Evolutionary conservation across 2,797 vertebrate genomes (phyloP).

Genomic region (Clarias pachynema): DNA sequence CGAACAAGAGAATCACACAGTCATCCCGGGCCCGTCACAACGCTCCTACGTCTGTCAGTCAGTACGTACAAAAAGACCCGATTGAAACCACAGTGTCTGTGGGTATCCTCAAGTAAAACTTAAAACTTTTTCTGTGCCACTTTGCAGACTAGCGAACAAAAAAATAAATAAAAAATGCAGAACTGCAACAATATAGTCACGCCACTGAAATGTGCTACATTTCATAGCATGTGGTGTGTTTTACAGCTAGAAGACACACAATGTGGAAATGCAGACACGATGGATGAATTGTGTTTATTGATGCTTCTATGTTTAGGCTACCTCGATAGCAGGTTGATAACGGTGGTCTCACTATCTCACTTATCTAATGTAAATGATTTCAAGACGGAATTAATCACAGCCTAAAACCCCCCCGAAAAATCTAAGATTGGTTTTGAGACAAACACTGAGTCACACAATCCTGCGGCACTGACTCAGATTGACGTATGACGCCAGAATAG

Average conservation of each 20-base stretch:
- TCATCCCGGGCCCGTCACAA: neutral
- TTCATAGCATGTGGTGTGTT: neutral
- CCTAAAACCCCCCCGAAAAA: neutral
- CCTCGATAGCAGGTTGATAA: neutral
- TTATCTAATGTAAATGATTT: neutral
- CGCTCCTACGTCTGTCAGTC: neutral
- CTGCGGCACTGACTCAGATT: neutral
- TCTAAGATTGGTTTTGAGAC: neutral
- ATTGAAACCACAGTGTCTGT: neutral
- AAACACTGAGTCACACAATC: neutral
- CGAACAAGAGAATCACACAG: neutral
- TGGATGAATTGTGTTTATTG: neutral
- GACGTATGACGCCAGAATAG: neutral
- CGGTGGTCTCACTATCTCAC: no score
- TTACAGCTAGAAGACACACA: neutral
- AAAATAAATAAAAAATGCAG: neutral
- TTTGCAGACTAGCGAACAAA: neutral
- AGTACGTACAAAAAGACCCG: conserved; percentile 4
- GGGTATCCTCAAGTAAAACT: conserved; percentile 1
- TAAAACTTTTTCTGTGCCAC: neutral
- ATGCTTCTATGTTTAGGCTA: neutral
- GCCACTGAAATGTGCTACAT: neutral
- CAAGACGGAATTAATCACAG: neutral
- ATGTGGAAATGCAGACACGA: neutral
- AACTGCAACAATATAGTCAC: neutral